These are phyloP conservation scores for Brachionus plicatilis DNA, from an alignment of 1,140 invertebrate species.

Conservation along the genomic window DNA sequence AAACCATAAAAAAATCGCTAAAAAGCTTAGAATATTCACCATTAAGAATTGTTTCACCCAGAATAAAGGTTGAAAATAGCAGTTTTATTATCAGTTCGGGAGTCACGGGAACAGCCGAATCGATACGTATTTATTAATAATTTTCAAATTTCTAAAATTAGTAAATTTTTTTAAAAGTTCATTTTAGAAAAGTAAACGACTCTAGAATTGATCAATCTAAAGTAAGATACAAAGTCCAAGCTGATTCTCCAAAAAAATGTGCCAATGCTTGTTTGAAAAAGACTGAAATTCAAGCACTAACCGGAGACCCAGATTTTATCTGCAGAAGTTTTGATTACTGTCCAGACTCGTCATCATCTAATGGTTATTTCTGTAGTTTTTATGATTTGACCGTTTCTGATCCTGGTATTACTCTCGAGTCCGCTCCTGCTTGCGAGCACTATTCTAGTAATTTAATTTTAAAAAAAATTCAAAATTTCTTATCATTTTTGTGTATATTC, in stretches of 20 bases:
- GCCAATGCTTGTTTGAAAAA: not conserved
- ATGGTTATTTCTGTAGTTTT: not conserved
- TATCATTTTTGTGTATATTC: not conserved
- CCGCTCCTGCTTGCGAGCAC: not conserved
- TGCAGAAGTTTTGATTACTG: slow-evolving; percentile 38
- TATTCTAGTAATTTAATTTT: not conserved
- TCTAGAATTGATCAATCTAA: slow-evolving; percentile 2
- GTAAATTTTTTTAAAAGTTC: not conserved
- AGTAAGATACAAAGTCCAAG: not conserved
- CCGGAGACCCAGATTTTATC: not conserved
- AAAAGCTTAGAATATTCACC: not conserved
- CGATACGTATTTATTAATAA: not conserved
- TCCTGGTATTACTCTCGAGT: not conserved
- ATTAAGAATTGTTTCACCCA: slow-evolving; percentile 6
- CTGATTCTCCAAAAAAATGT: not conserved
- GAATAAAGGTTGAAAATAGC: not conserved
- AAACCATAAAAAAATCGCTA: not conserved
- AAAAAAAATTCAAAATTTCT: no score
- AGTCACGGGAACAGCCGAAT: not conserved
- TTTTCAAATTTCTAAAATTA: not conserved
- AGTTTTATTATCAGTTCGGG: slow-evolving; percentile 9
- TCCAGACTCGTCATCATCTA: not conserved
- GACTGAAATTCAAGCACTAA: not conserved
- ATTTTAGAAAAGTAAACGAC: slow-evolving; percentile 14
- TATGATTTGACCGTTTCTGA: slow-evolving; percentile 1